phyloP scores from a whole-genome alignment of 1,140 invertebrate genomes.

The Formica selysi region DNA sequence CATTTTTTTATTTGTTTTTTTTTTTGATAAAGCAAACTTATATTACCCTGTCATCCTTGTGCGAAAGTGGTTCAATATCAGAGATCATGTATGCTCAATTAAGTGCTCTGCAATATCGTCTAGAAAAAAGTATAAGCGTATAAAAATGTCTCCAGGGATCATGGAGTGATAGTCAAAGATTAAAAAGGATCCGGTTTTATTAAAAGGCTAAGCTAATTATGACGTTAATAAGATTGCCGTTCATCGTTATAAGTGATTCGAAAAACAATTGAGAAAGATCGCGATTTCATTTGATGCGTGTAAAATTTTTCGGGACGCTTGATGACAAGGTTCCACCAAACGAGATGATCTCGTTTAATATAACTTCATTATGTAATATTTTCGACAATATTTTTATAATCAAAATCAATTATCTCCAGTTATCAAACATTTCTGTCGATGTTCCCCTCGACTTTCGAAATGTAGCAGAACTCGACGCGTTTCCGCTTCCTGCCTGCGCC shows the following conservation, averaged over 20 bases:
- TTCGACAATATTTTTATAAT: background rate
- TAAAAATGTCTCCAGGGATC: slow-evolving; percentile 43
- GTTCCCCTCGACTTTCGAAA: slow-evolving; percentile 50
- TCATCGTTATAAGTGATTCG: background rate
- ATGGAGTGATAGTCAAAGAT: slow-evolving; percentile 26
- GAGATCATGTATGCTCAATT: slow-evolving; percentile 30
- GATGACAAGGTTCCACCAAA: slow-evolving; percentile 39
- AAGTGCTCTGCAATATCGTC: slow-evolving; percentile 28
- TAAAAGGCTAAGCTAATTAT: slow-evolving; percentile 25
- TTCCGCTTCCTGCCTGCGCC: slow-evolving; percentile 1
- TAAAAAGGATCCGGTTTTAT: background rate
- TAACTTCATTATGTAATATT: background rate
- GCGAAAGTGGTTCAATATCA: slow-evolving; percentile 23
- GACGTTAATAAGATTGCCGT: slow-evolving; percentile 9
- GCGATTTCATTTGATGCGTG: background rate
- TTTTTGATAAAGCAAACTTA: slow-evolving; percentile 23
- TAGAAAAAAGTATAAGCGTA: slow-evolving; percentile 46
- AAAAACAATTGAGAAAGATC: background rate
- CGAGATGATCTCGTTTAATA: background rate
- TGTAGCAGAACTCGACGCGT: slow-evolving; percentile 24
- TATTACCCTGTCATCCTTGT: slow-evolving; percentile 46
- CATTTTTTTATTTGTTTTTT: slow-evolving; percentile 1
- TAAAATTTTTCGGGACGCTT: background rate
- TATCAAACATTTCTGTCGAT: slow-evolving; percentile 30
- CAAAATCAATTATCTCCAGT: slow-evolving; percentile 7